Percentiles rank a stretch among this genome's conserved stretches.
Evolutionary conservation across 2,888 invertebrate species (phyloP).

Genomic region (Alloscopus bannaensis): DNA sequence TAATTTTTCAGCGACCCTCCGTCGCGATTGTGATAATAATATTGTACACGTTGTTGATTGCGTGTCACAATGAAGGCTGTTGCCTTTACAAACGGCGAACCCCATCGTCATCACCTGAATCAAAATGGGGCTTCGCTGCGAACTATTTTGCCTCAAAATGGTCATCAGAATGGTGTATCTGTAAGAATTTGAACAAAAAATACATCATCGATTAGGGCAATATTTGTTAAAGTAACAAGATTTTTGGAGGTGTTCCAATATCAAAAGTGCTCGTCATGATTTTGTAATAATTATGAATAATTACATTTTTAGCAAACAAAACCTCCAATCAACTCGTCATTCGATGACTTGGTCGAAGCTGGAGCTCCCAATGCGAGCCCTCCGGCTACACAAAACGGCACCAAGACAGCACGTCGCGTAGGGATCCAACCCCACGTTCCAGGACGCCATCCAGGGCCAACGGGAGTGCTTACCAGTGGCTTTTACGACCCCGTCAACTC

Average conservation of each 20-base stretch:
- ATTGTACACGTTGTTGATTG: no score
- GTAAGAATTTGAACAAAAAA: no score
- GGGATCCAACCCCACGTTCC: slow-evolving; percentile 57
- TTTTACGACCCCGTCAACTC: slow-evolving; percentile 24
- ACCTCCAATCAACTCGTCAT: slow-evolving; percentile 69
- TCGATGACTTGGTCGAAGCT: slow-evolving; percentile 68
- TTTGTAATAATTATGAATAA: no score
- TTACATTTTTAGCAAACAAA: slow-evolving; percentile 61
- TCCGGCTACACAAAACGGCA: background rate
- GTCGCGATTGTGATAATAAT: no score
- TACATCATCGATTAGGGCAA: no score
- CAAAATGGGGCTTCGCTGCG: no score
- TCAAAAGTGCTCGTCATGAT: no score
- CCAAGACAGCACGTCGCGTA: slow-evolving; percentile 23
- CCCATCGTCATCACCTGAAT: background rate
- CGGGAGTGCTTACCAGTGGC: slow-evolving; percentile 34
- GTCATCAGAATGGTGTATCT: no score
- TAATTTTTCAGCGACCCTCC: no score
- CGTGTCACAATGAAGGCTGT: slow-evolving; percentile 46
- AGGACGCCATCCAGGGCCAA: slow-evolving; percentile 45
- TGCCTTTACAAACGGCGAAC: slow-evolving; percentile 23
- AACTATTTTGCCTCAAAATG: no score
- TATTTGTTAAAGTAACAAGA: no score
- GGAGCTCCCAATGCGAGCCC: slow-evolving; percentile 56
- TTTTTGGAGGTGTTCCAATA: no score